phyloP scores from a whole-genome alignment of 2,113 vertebrate genomes.

The Calonectris borealis region DNA sequence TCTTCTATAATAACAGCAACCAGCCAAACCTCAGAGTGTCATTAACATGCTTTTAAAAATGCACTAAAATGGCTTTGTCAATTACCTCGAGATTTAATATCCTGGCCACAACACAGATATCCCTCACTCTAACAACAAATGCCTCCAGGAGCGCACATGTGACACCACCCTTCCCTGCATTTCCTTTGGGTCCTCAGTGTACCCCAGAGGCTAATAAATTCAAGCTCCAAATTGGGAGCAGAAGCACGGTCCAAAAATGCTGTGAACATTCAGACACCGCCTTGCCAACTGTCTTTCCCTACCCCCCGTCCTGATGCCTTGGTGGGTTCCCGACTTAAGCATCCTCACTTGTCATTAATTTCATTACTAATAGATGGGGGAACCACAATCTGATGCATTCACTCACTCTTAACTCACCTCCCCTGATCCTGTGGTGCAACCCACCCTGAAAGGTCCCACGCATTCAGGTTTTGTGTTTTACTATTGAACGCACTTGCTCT shows the following conservation, averaged over 20 bases:
- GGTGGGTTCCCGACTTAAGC: neutral
- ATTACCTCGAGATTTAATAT: slow-evolving; percentile 23
- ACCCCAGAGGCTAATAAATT: neutral
- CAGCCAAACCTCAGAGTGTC: slow-evolving; percentile 37
- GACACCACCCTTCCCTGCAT: rapidly evolving
- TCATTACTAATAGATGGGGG: neutral
- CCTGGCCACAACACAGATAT: neutral
- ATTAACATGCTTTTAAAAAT: slow-evolving; percentile 49
- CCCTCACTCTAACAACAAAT: neutral
- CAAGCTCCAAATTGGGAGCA: neutral
- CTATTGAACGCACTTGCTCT: neutral
- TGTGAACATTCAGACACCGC: neutral
- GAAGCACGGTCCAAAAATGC: neutral
- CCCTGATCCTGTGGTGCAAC: neutral
- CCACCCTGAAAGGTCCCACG: neutral
- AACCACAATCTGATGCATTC: neutral
- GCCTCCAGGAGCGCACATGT: neutral
- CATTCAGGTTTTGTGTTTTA: neutral
- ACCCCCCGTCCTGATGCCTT: neutral
- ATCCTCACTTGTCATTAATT: neutral
- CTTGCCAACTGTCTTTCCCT: neutral
- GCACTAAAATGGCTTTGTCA: slow-evolving; percentile 26
- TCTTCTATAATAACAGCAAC: slow-evolving; percentile 8
- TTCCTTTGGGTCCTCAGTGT: neutral
- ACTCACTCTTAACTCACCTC: neutral